These are phyloP conservation scores for Crotophaga sulcirostris DNA, from an alignment of 2,113 vertebrate species.

Conservation along the genomic window DNA sequence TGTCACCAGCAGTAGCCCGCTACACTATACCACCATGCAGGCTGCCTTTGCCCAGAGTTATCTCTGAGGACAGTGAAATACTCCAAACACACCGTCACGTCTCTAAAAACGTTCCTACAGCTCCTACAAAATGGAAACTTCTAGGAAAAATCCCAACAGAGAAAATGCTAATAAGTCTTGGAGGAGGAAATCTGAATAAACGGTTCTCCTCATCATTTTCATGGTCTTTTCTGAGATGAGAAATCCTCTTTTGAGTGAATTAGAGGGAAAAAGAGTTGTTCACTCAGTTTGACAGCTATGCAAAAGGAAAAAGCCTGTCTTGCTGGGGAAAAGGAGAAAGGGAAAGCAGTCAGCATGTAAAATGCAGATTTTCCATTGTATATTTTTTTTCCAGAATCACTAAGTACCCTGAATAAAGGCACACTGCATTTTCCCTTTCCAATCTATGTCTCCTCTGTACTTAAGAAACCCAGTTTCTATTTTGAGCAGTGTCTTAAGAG, in stretches of 20 bases:
- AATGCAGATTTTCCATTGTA: background rate
- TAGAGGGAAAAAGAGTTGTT: background rate
- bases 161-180: background rate
- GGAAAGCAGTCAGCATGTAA: background rate
- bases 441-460: background rate
- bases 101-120: background rate
- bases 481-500: background rate
- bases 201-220: background rate
- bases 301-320: background rate
- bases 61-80: background rate
- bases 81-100: background rate
- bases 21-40: background rate
- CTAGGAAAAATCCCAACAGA: background rate
- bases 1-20: accelerated
- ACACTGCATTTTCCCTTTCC: background rate
- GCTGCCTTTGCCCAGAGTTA: background rate
- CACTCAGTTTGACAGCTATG: background rate
- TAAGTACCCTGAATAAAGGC: background rate
- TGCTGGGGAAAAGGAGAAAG: background rate
- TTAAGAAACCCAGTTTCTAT: background rate
- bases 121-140: background rate
- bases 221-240: background rate
- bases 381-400: background rate
- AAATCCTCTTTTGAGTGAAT: background rate
- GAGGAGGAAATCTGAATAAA: background rate